Evolutionary conservation across 2,888 invertebrate genomes (phyloP), one percentile per base, ranked within the genome.

Genomic region (Hypena proboscidalis): DNA sequence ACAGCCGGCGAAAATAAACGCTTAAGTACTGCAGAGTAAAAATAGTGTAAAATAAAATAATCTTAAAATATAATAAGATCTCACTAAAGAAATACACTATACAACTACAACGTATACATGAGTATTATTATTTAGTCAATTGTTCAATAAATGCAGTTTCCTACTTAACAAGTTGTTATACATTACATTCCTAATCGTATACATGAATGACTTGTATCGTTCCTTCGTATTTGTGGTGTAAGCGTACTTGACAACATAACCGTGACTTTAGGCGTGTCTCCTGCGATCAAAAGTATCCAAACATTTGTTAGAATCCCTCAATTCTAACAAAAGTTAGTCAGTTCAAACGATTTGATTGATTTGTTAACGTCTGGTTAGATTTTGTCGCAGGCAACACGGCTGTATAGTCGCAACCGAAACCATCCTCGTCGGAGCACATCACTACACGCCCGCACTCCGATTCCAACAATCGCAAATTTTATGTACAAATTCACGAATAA

Each of bases 81-180:
- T 89, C 88, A 88, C 86, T 86, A 83, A 83, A 79, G 69, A 83
- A 81, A 79, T 75, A 73, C 85, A 83, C n/a, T n/a, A n/a, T 88
- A 87, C 65, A 76, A 65, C 85, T 88, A 85, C 57, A 88, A 85
- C 85, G 85, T 88, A 88, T 88, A 87, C 85, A 89, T 90, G 90
- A 89, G 89, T 90, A 90, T 89, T 90, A 85, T 74, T 80, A 80
- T 84, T 64, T 82, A 83, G 78, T 84, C 73, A 79, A 79, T 80
- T 74, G 73, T 77, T 84, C 68, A 80, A 85, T 90, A 89, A 90
- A 89, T 89, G 89, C 90, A 85, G 71, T 75, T 38, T 77, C 72
- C 83, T 85, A 85, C 76, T 67, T 77, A 86, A 82, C 82, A 77
- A 79, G 77, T 83, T 74, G 76, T 81, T 75, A n/a, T n/a, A 53